Base-by-base conservation (phyloP, 1,140 invertebrate species). In the Monomorium pharaonis region DNA sequence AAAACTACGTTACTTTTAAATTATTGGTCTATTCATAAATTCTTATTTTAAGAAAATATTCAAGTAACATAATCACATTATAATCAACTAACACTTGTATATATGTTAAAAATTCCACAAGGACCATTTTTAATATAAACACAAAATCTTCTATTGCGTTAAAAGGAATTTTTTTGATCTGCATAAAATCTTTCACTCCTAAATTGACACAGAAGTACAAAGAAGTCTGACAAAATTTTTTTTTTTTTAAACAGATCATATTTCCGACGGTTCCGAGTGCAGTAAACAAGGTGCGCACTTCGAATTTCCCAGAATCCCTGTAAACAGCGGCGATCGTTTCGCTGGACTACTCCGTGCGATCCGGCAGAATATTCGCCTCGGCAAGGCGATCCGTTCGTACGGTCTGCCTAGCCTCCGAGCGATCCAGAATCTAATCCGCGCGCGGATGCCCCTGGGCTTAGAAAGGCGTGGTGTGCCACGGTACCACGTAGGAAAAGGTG, bases 381-480 rank as follows among this genome's bases (percentile, higher is more conserved):
- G 81, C 77, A 74, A 87, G 75, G 62, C 60, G 75, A 89, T 85
- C 69, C 58, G 24, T 67, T 56, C 30, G 62, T 70, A 76, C 62
- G 37, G 30, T 67, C 85, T 70, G 70, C 76, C 84, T 67, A 87
- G 87, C 87, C 84, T 90, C 87, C 62, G 51, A 87, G 88, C 88
- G 86, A 88, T 90, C 89, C 89, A 90, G 90, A 91, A 91, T 91
- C 90, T 91, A 91, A 91, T 91, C 90, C 90, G 62, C 65, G 62
- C 65, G 85, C 88, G 42, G 90, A 91, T 91, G 91, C 90, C 91
- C 90, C 91, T 92, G 91, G 91, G 91, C 91, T 90, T 92, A 92
- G 91, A 92, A 92, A 92, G 91, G 91, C 91, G 91, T 92, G 91
- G 91, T 91, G 91, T 91, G 30, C 65, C 47, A 27, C 72, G 75